Evolutionary conservation across 2,113 vertebrate species (phyloP).

Genomic region (Psephotus haematonotus): DNA sequence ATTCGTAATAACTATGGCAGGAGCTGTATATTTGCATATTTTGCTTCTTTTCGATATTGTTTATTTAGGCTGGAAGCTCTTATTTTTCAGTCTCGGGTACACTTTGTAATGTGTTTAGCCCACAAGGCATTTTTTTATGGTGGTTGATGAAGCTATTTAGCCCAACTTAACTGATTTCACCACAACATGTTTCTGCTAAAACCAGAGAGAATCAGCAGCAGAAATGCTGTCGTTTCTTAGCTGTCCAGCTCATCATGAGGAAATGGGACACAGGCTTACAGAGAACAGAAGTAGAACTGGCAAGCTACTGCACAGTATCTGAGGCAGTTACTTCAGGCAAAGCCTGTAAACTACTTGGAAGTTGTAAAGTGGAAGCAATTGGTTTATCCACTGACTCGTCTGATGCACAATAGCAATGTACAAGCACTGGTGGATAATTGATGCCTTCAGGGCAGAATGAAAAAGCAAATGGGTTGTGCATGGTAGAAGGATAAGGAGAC

Average conservation of each 20-base stretch:
- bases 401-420: not conserved
- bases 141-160: not conserved
- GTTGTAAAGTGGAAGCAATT: not conserved
- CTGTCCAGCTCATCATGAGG: not conserved
- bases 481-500: not conserved
- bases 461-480: not conserved
- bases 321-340: not conserved
- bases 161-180: not conserved
- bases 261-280: not conserved
- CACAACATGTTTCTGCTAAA: not conserved
- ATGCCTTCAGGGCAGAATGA: not conserved
- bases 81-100: not conserved
- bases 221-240: not conserved
- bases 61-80: not conserved
- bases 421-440: not conserved
- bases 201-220: not conserved
- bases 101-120: not conserved
- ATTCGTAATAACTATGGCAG: not conserved
- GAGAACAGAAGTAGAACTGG: not conserved
- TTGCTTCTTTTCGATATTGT: not conserved
- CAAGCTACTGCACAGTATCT: not conserved
- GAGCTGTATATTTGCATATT: not conserved
- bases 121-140: not conserved
- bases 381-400: not conserved
- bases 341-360: not conserved